These are phyloP conservation scores for Papilio glaucus DNA, from an alignment of 1,140 invertebrate genomes.

Conservation along the genomic window DNA sequence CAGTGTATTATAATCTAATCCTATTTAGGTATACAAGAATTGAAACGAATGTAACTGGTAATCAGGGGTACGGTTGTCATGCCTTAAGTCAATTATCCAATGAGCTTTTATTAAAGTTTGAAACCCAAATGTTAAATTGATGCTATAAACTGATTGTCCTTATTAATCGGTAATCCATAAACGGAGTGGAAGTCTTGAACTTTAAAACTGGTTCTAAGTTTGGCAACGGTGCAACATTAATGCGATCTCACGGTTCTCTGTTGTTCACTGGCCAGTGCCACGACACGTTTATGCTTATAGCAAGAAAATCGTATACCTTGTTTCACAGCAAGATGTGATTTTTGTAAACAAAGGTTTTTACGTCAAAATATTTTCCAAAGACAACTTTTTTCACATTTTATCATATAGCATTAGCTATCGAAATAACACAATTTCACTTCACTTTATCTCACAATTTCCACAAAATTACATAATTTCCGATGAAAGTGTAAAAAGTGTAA, in stretches of 20 bases:
- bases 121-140: conserved; percentile 5
- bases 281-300: background rate
- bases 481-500: too few relatives aligned
- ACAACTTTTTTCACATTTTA: too few relatives aligned
- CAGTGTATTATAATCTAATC: too few relatives aligned
- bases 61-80: background rate
- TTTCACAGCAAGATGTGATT: too few relatives aligned
- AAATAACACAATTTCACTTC: too few relatives aligned
- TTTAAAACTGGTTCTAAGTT: conserved; percentile 27
- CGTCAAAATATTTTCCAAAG: too few relatives aligned
- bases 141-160: conserved; percentile 12
- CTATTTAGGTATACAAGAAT: background rate
- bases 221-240: conserved; percentile 22
- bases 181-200: conserved; percentile 10
- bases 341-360: too few relatives aligned
- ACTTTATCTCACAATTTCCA: too few relatives aligned
- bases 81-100: background rate
- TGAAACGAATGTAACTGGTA: background rate
- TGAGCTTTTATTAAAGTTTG: background rate
- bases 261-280: background rate
- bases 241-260: conserved; percentile 5
- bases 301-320: too few relatives aligned
- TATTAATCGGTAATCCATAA: conserved; percentile 8
- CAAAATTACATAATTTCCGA: too few relatives aligned
- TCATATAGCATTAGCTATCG: too few relatives aligned